Conservation (phyloP, 2,113 vertebrate species). For the Prunella fulvescens region DNA sequence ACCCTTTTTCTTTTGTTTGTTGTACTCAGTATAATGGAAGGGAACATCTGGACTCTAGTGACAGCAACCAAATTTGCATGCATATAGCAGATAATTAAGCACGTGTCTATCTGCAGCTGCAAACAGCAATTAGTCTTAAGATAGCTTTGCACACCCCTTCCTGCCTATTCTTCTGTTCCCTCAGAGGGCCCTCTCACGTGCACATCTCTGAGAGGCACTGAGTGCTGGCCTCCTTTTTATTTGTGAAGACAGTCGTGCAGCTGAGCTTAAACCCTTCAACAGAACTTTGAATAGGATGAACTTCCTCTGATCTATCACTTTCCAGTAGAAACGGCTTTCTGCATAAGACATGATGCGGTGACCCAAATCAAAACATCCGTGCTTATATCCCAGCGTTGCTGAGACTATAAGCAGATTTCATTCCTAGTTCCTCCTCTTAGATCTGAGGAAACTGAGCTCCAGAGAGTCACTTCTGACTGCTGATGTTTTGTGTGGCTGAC, state of each 20-base stretch:
- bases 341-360: not conserved
- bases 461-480: not conserved
- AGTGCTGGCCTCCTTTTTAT: not conserved
- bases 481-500: not conserved
- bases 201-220: not conserved
- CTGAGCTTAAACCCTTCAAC: not conserved
- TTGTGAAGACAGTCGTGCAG: not conserved
- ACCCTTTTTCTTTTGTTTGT: not conserved
- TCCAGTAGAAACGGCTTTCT: not conserved
- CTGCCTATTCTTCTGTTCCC: not conserved
- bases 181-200: not conserved
- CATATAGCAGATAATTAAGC: slow-evolving; percentile 54
- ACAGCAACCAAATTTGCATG: slow-evolving; percentile 40
- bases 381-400: not conserved
- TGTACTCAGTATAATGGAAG: not conserved
- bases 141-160: slow-evolving; percentile 36
- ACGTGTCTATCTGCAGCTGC: slow-evolving; percentile 47
- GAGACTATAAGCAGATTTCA: not conserved
- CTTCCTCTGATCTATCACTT: not conserved
- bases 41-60: slow-evolving; percentile 46
- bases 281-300: not conserved
- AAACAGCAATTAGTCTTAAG: slow-evolving; percentile 60
- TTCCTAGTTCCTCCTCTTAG: not conserved
- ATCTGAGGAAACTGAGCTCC: not conserved
- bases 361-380: not conserved